These are phyloP conservation scores for Murina feae DNA, from an alignment of 2,113 vertebrate species.

Conservation along the genomic window DNA sequence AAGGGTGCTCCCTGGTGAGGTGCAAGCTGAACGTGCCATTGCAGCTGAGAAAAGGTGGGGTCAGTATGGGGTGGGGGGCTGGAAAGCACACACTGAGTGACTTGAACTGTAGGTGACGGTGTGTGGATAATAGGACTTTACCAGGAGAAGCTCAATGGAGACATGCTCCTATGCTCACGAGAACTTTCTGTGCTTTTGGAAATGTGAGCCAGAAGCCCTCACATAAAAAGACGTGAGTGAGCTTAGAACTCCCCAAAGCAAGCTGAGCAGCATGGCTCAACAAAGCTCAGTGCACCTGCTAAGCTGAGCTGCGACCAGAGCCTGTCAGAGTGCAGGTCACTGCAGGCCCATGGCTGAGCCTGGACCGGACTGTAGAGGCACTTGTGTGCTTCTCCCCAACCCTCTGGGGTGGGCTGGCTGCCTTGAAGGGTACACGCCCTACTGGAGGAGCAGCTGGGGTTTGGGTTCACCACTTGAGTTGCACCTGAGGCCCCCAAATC, in stretches of 20 bases:
- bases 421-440: background rate
- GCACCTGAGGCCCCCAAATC: background rate
- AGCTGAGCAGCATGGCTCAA: background rate
- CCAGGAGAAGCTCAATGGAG: background rate
- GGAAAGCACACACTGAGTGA: background rate
- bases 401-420: background rate
- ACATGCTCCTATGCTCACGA: accelerated
- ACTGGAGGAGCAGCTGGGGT: background rate
- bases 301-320: background rate
- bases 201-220: background rate
- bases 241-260: background rate
- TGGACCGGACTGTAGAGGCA: background rate
- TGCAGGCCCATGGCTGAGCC: background rate
- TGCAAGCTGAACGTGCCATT: accelerated
- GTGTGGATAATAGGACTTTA: background rate
- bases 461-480: background rate
- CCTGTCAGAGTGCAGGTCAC: background rate
- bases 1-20: background rate
- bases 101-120: background rate
- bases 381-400: accelerated
- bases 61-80: accelerated
- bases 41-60: background rate
- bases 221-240: background rate
- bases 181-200: background rate
- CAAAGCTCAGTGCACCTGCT: background rate